phyloP scores from a whole-genome alignment of 2,113 vertebrate species.

The Pituophis catenifer region DNA sequence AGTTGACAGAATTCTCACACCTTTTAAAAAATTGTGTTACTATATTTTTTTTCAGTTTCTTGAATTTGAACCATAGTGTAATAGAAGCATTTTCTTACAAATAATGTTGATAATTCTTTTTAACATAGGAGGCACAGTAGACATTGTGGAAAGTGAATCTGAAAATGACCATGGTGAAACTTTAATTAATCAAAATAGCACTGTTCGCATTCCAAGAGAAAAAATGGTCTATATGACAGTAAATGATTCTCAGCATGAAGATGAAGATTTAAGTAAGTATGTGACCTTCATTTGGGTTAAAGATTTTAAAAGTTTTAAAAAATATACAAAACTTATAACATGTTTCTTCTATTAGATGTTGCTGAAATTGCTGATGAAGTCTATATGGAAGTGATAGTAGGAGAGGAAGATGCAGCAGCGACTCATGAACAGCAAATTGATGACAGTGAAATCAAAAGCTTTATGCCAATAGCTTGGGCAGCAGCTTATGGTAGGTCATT shows the following conservation, averaged over 20 bases:
- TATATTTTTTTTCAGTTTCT: not conserved
- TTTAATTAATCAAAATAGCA: conserved; percentile 82
- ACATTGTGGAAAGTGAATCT: conserved; percentile 90
- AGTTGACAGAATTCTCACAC: conserved; percentile 14
- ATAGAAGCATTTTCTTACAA: conserved; percentile 36
- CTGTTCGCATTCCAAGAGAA: conserved; percentile 85
- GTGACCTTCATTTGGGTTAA: conserved; percentile 68
- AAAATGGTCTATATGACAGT: conserved; percentile 99
- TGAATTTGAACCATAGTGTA: conserved; percentile 1
- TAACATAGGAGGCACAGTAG: conserved; percentile 85
- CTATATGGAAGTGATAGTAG: conserved; percentile 94
- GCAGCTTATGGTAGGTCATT: conserved; percentile 85
- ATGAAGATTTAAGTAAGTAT: conserved; percentile 89
- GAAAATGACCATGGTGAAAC: conserved; percentile 82
- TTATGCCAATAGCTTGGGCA: conserved; percentile 92
- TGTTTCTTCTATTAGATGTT: conserved; percentile 75
- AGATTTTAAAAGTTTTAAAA: conserved; percentile 53
- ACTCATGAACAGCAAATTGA: conserved; percentile 84
- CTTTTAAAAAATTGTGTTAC: conserved; percentile 13
- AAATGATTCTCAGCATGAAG: conserved; percentile 89
- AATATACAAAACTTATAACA: conserved; percentile 26
- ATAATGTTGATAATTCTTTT: conserved; percentile 52
- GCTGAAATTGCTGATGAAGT: conserved; percentile 91
- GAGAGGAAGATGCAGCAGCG: conserved; percentile 83
- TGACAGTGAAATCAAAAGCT: conserved; percentile 86